Conservation (phyloP, 2,888 invertebrate genomes). For the Nasonovia ribisnigri region DNA sequence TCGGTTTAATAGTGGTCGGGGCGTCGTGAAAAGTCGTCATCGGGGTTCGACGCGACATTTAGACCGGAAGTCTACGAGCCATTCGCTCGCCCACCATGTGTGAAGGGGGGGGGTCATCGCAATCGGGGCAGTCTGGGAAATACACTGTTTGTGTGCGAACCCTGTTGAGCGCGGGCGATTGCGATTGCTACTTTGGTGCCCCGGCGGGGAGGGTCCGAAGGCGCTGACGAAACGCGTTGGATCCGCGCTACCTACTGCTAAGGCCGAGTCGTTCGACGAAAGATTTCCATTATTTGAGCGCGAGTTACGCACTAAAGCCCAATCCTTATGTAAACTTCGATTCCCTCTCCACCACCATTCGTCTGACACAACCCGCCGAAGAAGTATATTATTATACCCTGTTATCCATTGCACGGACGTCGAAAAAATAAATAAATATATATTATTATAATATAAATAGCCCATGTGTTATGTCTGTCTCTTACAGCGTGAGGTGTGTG, state of each 20-base stretch:
- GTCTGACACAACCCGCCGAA: neutral
- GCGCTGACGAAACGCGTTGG: neutral
- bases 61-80: neutral
- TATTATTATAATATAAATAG: neutral
- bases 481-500: neutral
- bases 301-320: neutral
- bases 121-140: neutral
- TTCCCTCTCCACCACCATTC: neutral
- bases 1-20: neutral
- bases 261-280: conserved; percentile 15
- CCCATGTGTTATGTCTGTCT: neutral
- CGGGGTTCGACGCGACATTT: neutral
- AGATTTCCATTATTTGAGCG: conserved; percentile 23
- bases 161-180: neutral
- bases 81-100: neutral
- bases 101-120: neutral
- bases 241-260: neutral
- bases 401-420: neutral
- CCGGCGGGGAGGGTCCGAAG: neutral
- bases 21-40: neutral
- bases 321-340: neutral
- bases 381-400: neutral
- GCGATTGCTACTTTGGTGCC: neutral
- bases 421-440: neutral
- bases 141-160: neutral